Conservation (phyloP, 2,113 vertebrate species). For the Athene noctua region DNA sequence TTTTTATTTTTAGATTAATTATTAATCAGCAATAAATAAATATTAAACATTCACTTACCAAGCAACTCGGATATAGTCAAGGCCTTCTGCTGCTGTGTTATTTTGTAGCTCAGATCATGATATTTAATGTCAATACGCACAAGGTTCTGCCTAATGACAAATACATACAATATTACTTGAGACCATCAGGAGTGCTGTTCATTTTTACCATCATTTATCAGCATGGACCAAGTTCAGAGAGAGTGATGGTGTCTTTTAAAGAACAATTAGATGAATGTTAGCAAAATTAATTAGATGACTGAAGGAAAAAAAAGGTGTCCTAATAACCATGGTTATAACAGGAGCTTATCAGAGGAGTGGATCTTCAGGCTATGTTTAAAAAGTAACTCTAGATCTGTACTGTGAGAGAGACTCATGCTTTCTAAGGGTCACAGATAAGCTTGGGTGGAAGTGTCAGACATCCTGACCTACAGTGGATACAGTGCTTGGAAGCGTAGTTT, state of each 20-base stretch:
- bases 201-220: background rate
- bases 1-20: background rate
- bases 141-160: slow-evolving; percentile 72
- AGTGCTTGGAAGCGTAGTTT: background rate
- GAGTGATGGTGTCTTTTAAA: background rate
- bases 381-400: background rate
- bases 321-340: background rate
- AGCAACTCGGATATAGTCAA: slow-evolving; percentile 70
- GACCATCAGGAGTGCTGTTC: background rate
- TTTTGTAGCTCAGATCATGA: slow-evolving; percentile 76
- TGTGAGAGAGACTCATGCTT: background rate
- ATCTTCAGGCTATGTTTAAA: background rate
- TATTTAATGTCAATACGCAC: slow-evolving; percentile 80
- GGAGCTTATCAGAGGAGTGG: background rate
- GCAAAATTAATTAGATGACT: background rate
- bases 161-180: background rate
- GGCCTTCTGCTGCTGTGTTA: slow-evolving; percentile 79
- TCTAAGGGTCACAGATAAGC: background rate
- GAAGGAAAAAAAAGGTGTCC: background rate
- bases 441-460: background rate
- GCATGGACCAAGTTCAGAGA: background rate
- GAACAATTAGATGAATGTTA: background rate
- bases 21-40: background rate
- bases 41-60: slow-evolving; percentile 63
- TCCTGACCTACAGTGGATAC: background rate